Evolutionary conservation across 1,140 invertebrate genomes (phyloP).

Genomic region (Protaetia brevitarsis): DNA sequence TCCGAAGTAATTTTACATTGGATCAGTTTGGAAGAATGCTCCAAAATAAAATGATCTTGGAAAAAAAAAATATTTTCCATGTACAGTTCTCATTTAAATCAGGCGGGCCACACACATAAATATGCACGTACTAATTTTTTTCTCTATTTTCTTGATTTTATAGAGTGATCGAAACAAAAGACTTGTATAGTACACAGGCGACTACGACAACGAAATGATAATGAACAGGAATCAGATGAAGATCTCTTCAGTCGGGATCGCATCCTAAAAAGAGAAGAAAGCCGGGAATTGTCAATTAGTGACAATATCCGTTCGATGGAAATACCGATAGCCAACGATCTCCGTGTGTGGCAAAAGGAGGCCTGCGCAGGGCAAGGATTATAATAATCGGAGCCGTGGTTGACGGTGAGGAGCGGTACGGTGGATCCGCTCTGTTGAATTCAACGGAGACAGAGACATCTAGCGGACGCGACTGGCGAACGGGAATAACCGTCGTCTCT

Average conservation of each 20-base stretch:
- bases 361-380: background rate
- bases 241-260: background rate
- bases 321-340: slow-evolving; percentile 8
- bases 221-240: slow-evolving; percentile 12
- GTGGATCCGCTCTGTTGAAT: background rate
- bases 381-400: slow-evolving; percentile 2
- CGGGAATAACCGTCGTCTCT: background rate
- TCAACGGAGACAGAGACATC: slow-evolving; percentile 1
- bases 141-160: no score
- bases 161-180: no score
- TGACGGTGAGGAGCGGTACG: background rate
- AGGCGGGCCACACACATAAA: no score
- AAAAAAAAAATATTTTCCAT: no score
- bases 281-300: slow-evolving; percentile 9
- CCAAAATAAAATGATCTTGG: no score
- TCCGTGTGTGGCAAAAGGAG: slow-evolving; percentile 6
- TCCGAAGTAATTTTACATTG: no score
- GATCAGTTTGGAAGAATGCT: no score
- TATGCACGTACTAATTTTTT: no score
- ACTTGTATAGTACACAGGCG: no score
- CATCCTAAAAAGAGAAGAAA: background rate
- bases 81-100: no score
- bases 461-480: background rate
- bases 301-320: slow-evolving; percentile 8
- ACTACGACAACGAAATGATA: background rate